phyloP scores from a whole-genome alignment of 2,797 vertebrate genomes.

The Sebastes minor region DNA sequence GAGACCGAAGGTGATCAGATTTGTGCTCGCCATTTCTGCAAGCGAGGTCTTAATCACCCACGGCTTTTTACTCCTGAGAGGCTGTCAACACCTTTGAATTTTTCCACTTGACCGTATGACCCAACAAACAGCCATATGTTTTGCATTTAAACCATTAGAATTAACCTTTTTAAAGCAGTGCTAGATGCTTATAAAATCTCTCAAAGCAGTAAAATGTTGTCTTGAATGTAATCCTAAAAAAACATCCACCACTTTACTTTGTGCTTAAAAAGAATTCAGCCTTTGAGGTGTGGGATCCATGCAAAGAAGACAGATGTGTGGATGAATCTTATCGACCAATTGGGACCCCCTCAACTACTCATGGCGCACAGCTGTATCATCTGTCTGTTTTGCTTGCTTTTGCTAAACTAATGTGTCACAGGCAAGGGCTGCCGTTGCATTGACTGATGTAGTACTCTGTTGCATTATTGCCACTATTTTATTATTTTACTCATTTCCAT shows the following conservation, averaged over 20 bases:
- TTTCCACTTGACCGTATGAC: conserved; percentile 28
- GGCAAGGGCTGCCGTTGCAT: background rate
- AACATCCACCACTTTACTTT: background rate
- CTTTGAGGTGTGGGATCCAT: background rate
- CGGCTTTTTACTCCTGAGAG: conserved; percentile 53
- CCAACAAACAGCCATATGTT: background rate
- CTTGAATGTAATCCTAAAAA: background rate
- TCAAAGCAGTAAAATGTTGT: background rate
- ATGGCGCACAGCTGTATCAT: background rate
- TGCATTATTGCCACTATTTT: conserved; percentile 17
- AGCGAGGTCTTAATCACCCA: conserved; percentile 44
- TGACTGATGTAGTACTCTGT: conserved; percentile 26
- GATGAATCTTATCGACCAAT: background rate
- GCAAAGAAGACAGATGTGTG: background rate
- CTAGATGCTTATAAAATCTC: background rate
- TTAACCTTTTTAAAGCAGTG: background rate
- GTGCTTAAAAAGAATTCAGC: background rate
- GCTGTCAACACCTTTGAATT: conserved; percentile 45
- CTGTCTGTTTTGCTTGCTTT: conserved; percentile 12
- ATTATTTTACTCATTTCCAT: conserved; percentile 27
- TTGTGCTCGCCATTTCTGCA: conserved; percentile 8
- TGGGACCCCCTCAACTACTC: conserved; percentile 6
- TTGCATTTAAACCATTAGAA: background rate
- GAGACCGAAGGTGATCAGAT: conserved; percentile 41
- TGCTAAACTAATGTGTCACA: conserved; percentile 17